Conservation (phyloP, 2,113 vertebrate species). For the Tetrao urogallus region DNA sequence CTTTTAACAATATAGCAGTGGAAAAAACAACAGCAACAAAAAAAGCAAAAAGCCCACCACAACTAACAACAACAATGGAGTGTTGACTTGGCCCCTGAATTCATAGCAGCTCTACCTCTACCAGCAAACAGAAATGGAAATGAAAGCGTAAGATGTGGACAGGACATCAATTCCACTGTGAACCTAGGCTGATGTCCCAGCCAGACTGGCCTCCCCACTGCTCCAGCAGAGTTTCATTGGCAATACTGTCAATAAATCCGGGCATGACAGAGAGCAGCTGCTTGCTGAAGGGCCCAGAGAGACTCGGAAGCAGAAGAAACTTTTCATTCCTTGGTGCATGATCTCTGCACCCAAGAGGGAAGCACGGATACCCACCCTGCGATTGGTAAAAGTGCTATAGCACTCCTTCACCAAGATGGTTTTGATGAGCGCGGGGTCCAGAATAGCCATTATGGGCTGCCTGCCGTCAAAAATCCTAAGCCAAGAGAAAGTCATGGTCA, state of each 20-base stretch:
- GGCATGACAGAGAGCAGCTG: not conserved
- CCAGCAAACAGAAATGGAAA: not conserved
- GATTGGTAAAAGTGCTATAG: constrained; percentile 80
- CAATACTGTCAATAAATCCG: not conserved
- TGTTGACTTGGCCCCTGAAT: rapidly evolving
- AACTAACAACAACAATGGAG: rapidly evolving
- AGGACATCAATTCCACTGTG: not conserved
- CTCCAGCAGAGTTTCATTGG: not conserved
- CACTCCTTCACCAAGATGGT: constrained; percentile 84
- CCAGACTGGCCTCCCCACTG: not conserved
- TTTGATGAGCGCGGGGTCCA: constrained; percentile 80
- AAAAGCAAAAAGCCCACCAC: not conserved
- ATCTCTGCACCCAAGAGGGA: not conserved
- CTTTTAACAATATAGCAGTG: not conserved
- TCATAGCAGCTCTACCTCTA: not conserved
- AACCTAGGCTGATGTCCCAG: not conserved
- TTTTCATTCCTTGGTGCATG: not conserved
- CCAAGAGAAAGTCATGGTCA: constrained; percentile 16
- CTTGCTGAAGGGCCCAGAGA: not conserved
- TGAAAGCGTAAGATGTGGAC: not conserved
- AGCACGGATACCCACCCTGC: constrained; percentile 53
- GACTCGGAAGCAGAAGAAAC: not conserved
- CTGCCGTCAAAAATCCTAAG: constrained; percentile 81
- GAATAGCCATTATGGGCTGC: constrained; percentile 68
- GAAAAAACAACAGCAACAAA: not conserved